Conservation (phyloP, 2,888 invertebrate species). For the Scaptomyza tumidula region DNA sequence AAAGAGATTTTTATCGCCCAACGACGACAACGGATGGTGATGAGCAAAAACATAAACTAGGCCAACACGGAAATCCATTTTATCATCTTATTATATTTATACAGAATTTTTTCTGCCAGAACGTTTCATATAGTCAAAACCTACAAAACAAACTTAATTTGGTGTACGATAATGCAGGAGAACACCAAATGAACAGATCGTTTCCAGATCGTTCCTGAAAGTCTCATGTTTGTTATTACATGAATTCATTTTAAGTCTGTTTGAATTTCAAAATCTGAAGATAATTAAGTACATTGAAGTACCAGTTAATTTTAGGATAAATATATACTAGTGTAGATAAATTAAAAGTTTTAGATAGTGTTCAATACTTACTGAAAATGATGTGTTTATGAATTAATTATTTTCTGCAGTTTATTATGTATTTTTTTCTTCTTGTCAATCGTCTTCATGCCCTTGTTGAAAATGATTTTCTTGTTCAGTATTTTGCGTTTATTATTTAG, state of each 20-base stretch:
- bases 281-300: no score
- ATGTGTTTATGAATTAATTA: background rate
- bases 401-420: no score
- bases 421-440: no score
- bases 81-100: constrained; percentile 74
- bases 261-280: no score
- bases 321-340: no score
- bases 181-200: background rate
- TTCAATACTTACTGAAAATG: background rate
- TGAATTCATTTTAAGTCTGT: no score
- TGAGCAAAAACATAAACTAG: constrained; percentile 40
- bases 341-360: background rate
- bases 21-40: constrained; percentile 10
- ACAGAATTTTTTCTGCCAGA: background rate
- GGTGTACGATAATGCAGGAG: background rate
- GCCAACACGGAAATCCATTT: constrained; percentile 69
- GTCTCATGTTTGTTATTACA: no score
- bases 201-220: no score
- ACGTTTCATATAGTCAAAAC: background rate
- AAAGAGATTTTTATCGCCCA: constrained; percentile 77
- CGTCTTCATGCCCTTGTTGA: background rate
- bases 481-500: no score
- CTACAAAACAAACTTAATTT: no score
- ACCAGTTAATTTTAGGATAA: no score
- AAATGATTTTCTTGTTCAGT: background rate